A percentile compares a stretch with the other conserved stretches of the same genome.
phyloP scores from a whole-genome alignment of 2,888 invertebrate species.

The Aleiodes alternator region DNA sequence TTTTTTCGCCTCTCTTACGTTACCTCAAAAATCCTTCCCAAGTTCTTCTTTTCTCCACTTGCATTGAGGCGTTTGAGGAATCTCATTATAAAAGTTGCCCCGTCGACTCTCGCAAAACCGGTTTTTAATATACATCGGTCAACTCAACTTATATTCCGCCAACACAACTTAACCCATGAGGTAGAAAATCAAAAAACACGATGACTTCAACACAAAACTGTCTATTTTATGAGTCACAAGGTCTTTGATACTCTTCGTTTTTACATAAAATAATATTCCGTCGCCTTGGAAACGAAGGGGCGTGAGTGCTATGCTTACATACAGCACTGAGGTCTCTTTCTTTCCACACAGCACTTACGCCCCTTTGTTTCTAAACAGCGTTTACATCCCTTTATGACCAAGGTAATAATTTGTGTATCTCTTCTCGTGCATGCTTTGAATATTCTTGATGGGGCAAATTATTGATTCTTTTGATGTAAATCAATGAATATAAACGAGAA shows the following conservation, averaged over 20 bases:
- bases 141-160: conserved; percentile 46
- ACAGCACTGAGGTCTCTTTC: no score
- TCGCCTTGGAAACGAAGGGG: no score
- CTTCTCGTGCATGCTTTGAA: no score
- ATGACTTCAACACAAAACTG: conserved; percentile 53
- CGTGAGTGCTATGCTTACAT: no score
- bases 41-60: not conserved
- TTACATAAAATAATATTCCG: not conserved
- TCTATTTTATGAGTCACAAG: conserved; percentile 41
- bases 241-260: not conserved
- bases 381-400: no score
- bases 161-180: conserved; percentile 44
- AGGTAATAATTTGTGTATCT: no score
- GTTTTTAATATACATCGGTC: conserved; percentile 60
- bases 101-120: conserved; percentile 59
- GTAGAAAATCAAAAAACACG: conserved; percentile 25
- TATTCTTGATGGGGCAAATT: no score
- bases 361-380: no score
- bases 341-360: no score
- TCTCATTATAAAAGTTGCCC: conserved; percentile 66
- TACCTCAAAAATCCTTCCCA: conserved; percentile 16
- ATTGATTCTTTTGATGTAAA: no score
- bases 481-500: no score
- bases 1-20: conserved; percentile 36
- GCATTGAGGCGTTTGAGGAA: conserved; percentile 60